Evolutionary conservation across 2,113 vertebrate species (phyloP).

Genomic region (Pelecanoides urinatrix): DNA sequence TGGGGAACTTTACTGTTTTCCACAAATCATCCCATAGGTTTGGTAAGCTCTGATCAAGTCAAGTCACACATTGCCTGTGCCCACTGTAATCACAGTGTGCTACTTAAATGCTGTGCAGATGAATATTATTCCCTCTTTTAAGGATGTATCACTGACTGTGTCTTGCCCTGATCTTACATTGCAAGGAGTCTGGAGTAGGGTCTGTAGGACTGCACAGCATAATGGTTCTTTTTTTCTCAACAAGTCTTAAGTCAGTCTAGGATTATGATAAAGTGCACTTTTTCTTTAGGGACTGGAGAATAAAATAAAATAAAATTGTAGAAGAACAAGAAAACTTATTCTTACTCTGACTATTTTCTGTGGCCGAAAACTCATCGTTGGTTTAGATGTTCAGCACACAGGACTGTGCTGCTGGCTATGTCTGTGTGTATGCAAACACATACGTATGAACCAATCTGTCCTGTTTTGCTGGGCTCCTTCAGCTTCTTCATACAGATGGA

Average conservation of each 20-base stretch:
- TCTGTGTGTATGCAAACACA: neutral
- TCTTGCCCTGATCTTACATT: neutral
- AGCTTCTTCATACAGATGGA: neutral
- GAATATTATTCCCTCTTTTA: neutral
- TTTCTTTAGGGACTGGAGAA: neutral
- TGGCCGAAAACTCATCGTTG: neutral
- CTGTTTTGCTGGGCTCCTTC: neutral
- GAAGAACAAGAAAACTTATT: neutral
- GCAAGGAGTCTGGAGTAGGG: neutral
- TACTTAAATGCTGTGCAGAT: neutral
- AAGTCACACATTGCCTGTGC: neutral
- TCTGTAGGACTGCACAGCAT: neutral
- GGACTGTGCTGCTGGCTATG: neutral
- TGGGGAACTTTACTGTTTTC: neutral
- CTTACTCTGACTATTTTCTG: neutral
- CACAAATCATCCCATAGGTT: neutral
- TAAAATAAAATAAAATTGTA: neutral
- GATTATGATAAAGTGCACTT: neutral
- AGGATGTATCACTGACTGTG: accelerated
- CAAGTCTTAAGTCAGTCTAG: neutral
- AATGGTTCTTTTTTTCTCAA: neutral
- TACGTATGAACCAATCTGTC: neutral
- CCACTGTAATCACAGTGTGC: neutral
- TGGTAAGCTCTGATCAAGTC: neutral
- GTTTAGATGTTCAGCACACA: neutral